Base-by-base conservation (phyloP, 2,888 invertebrate genomes). In the Sphaerophoria taeniata region DNA sequence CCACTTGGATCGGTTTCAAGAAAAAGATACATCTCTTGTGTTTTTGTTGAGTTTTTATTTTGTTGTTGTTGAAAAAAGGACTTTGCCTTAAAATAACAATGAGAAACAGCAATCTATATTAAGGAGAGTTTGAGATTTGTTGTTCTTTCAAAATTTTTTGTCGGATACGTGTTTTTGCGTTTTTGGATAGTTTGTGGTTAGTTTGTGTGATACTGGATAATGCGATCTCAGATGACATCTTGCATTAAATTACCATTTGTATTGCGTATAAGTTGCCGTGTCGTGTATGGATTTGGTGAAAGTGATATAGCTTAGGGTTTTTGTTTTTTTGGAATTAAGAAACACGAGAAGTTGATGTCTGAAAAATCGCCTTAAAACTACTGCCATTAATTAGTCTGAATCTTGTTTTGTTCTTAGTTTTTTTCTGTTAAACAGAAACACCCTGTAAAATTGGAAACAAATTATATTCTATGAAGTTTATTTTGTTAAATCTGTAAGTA, bases 231-330 rank as follows among this genome's bases (percentile, higher is more conserved):
- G 65, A 67, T 67, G 65, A 67, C 65, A 67, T 67, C 65, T 67
- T 51, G 65, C 65, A 67, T 67, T 67, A 67, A 49, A 67, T 51
- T 67, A 51, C 65, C 51, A 67, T 67, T 67, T 67, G 65, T 67
- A 51, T 24, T 67, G 14, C 16, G 24, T 24, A 5, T 12, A 67
- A 51, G 49, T 67, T 39, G 12, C n/a, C 1, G 36, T 14, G 65
- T 67, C 65, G 51, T 51, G 65, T 67, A 36, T 67, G 51, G 49
- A 49, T 65, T 65, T 67, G 65, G 36, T 12, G 16, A 51, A 24
- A 67, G 36, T 51, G 51, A 14, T 36, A n/a, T n/a, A 6, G 6
- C 49, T 34, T 11, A 16, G 34, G 65, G 49, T 34, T 65, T 34
- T 12, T 33, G 5, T 7, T 9, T 16, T 33, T 4, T 7, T 63